Conservation (phyloP, 2,797 vertebrate genomes). For the Thunnus albacares region DNA sequence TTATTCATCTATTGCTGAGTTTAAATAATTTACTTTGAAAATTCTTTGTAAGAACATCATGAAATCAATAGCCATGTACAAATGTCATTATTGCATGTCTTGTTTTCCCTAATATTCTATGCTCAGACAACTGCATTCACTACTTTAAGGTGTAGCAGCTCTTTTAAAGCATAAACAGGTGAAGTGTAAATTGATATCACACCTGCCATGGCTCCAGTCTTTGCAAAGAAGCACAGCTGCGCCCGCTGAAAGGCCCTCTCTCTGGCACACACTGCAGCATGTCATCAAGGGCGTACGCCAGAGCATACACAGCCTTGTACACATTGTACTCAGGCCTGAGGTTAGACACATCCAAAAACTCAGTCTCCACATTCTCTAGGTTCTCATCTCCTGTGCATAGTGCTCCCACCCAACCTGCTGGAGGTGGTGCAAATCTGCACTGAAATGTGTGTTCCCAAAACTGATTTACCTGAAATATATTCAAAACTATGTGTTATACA, state of each 20-base stretch:
- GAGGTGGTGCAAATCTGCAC: conserved; percentile 54
- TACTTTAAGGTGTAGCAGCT: background rate
- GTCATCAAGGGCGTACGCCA: conserved; percentile 78
- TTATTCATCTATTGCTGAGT: too few species aligned
- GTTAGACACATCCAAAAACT: conserved; percentile 67
- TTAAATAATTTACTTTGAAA: too few species aligned
- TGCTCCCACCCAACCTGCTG: conserved; percentile 35
- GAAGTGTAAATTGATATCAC: background rate
- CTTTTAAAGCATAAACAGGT: background rate
- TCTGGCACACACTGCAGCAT: conserved; percentile 74
- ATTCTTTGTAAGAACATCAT: background rate
- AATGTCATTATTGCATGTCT: too few species aligned
- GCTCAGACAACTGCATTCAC: background rate
- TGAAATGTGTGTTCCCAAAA: conserved; percentile 43
- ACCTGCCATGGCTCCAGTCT: conserved; percentile 80
- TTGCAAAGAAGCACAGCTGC: conserved; percentile 72
- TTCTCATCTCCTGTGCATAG: conserved; percentile 73
- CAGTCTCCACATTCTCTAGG: conserved; percentile 44
- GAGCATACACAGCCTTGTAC: conserved; percentile 82
- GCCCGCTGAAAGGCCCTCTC: conserved; percentile 68
- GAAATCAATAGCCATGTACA: background rate
- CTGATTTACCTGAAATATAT: background rate
- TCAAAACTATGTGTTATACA: background rate
- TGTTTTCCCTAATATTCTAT: background rate
- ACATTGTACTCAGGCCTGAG: conserved; percentile 75